Percentiles rank a stretch among this genome's conserved stretches.
phyloP scores from a whole-genome alignment of 2,797 vertebrate species.

The Carcharodon carcharias region DNA sequence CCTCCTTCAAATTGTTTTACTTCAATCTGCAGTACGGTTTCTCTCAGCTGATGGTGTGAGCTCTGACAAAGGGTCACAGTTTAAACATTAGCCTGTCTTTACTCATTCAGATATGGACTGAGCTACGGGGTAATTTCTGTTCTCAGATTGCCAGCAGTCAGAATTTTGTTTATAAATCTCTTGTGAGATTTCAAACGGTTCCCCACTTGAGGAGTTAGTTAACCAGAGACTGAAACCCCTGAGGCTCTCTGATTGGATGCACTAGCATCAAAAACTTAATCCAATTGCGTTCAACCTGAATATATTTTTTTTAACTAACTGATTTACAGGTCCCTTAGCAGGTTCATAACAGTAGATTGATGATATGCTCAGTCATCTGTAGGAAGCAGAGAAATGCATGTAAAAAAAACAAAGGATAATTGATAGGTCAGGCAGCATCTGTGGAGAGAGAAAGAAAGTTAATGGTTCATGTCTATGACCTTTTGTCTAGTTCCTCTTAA shows the following conservation, averaged over 20 bases:
- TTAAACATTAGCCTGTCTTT: not conserved
- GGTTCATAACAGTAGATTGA: not conserved
- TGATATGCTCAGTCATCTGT: not conserved
- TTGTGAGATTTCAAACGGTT: not conserved
- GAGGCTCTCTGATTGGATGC: not conserved
- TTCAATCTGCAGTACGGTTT: not conserved
- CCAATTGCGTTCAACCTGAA: conserved; percentile 2
- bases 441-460: not conserved
- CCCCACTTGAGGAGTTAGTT: not conserved
- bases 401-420: not conserved
- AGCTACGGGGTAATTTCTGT: not conserved
- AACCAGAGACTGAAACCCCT: not conserved
- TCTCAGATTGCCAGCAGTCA: not conserved
- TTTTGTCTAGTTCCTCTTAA: too few relatives aligned
- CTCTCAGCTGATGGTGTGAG: not conserved
- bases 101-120: not conserved
- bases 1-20: not conserved
- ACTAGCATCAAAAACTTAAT: not conserved
- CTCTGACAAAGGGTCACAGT: too few relatives aligned
- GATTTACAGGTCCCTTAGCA: not conserved
- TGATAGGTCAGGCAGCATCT: not conserved
- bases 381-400: not conserved
- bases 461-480: too few relatives aligned
- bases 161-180: not conserved
- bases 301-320: not conserved